A percentile compares a stretch with the other conserved stretches of the same genome.
Evolutionary conservation across 2,888 invertebrate species (phyloP).

Genomic region (Eristalinus aeneus): DNA sequence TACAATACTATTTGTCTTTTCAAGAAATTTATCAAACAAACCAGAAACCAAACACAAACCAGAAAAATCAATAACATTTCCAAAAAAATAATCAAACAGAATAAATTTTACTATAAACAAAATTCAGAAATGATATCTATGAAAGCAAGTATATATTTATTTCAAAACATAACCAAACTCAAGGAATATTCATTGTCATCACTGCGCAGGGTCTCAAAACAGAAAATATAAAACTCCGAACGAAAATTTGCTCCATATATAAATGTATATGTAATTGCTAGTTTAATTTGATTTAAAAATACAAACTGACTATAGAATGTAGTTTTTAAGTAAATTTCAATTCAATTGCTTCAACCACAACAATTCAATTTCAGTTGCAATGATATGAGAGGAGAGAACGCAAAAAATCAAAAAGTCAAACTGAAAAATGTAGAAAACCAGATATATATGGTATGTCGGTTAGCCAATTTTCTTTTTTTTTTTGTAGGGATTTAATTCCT

Average conservation of each 20-base stretch:
- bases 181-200: conserved; percentile 36
- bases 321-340: conserved; percentile 14
- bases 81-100: conserved; percentile 5
- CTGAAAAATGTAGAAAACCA: neutral
- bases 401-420: neutral
- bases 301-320: neutral
- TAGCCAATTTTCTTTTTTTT: conserved; percentile 29
- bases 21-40: neutral
- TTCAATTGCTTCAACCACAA: conserved; percentile 56
- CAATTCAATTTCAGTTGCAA: conserved; percentile 61
- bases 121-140: conserved; percentile 30
- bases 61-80: conserved; percentile 39
- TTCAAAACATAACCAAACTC: neutral
- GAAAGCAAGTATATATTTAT: neutral
- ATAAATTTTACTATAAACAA: conserved; percentile 30
- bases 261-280: conserved; percentile 6
- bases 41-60: neutral
- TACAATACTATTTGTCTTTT: neutral
- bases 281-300: conserved; percentile 9
- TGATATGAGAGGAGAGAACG: conserved; percentile 38
- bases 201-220: conserved; percentile 38
- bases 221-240: conserved; percentile 14
- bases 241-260: conserved; percentile 18
- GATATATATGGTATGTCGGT: neutral
- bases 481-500: conserved; percentile 33